Evolutionary conservation across 2,888 invertebrate species (phyloP).

Genomic region (Pomacea canaliculata): DNA sequence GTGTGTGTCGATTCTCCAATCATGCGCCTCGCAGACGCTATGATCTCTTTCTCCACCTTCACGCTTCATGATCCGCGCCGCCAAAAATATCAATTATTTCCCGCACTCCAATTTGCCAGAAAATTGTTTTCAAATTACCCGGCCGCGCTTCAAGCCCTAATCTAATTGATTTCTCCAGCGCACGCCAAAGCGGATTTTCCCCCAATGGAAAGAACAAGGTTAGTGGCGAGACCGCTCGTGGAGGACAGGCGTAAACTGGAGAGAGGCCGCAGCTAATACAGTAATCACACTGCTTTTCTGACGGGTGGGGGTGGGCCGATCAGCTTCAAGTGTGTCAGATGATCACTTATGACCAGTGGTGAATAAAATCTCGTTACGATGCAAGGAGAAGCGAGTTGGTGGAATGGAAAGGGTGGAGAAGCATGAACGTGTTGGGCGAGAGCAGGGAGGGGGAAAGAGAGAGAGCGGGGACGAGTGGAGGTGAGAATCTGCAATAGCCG

Average conservation of each 20-base stretch:
- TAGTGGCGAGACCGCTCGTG: too few species aligned
- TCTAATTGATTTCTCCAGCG: conserved; percentile 5
- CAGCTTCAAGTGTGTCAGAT: too few species aligned
- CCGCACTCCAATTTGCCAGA: conserved; percentile 15
- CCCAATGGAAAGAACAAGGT: too few species aligned
- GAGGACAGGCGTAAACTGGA: too few species aligned
- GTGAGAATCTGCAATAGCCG: background rate
- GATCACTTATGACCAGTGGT: too few species aligned
- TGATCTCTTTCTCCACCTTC: conserved; percentile 8
- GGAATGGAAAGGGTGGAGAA: conserved; percentile 1
- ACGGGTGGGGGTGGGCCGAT: too few species aligned
- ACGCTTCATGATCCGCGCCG: background rate
- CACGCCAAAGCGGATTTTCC: conserved; percentile 9
- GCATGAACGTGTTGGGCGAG: background rate
- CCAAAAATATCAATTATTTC: conserved; percentile 19
- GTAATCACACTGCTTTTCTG: too few species aligned
- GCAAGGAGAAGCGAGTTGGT: background rate
- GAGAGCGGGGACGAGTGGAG: background rate
- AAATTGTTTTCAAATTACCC: conserved; percentile 16
- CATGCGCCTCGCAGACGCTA: background rate
- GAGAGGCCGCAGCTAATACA: too few species aligned
- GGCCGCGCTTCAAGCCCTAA: conserved; percentile 11
- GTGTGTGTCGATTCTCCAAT: background rate
- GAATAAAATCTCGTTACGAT: too few species aligned
- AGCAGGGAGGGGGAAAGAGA: background rate